Evolutionary conservation across 1,140 invertebrate genomes (phyloP).

Genomic region (Sycophila sp.): DNA sequence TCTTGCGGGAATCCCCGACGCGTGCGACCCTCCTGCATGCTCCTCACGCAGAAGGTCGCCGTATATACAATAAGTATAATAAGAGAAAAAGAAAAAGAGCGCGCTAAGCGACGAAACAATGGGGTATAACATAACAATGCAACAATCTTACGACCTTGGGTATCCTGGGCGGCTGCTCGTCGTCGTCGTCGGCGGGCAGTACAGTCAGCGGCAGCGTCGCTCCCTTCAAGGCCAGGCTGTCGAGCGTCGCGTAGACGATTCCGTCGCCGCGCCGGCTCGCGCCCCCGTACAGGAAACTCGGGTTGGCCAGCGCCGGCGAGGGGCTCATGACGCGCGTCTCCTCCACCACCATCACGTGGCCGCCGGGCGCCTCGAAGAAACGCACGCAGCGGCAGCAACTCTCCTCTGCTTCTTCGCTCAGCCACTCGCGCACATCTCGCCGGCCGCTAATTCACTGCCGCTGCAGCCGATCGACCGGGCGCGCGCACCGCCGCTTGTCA

Average conservation of each 20-base stretch:
- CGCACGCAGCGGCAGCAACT: neutral
- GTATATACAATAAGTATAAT: neutral
- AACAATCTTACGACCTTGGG: neutral
- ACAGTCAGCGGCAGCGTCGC: slow-evolving; percentile 54
- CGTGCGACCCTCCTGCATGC: too few relatives aligned
- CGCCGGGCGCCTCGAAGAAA: neutral
- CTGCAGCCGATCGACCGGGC: neutral
- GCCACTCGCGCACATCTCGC: neutral
- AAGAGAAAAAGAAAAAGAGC: too few relatives aligned
- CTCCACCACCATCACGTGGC: neutral
- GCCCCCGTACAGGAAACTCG: slow-evolving; percentile 55
- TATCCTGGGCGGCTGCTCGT: slow-evolving; percentile 24
- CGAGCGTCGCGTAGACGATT: slow-evolving; percentile 55
- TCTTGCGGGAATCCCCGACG: too few relatives aligned
- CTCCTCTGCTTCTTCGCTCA: too few relatives aligned
- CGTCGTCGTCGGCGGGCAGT: slow-evolving; percentile 48
- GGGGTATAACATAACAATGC: too few relatives aligned
- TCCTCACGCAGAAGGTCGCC: too few relatives aligned
- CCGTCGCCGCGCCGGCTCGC: slow-evolving; percentile 36
- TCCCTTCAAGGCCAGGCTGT: slow-evolving; percentile 59
- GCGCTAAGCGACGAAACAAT: neutral
- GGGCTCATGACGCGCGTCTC: slow-evolving; percentile 43
- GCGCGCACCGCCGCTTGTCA: neutral
- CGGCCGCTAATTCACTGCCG: neutral
- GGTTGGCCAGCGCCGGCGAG: slow-evolving; percentile 48